A percentile compares a stretch with the other conserved stretches of the same genome.
Evolutionary conservation across 2,888 invertebrate species (phyloP).

Genomic region (Diplazon laetatorius): DNA sequence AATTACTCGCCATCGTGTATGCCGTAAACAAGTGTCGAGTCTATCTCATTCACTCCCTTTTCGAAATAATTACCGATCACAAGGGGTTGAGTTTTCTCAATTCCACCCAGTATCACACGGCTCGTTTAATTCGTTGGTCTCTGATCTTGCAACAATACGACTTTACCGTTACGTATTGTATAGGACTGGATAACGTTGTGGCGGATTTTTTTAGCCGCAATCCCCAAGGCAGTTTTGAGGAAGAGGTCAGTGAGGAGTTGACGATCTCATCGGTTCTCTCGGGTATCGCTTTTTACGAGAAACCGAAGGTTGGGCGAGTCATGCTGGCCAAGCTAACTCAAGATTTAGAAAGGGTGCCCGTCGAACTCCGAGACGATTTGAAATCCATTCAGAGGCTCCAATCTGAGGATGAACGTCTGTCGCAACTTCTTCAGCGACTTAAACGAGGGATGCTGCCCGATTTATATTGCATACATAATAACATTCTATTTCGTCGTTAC

Average conservation of each 20-base stretch:
- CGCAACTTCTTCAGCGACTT: too few species aligned
- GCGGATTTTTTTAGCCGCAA: not conserved
- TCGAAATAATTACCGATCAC: not conserved
- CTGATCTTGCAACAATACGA: not conserved
- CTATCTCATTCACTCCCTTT: too few species aligned
- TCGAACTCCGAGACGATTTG: too few species aligned
- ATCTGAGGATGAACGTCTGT: too few species aligned
- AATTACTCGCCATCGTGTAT: not conserved
- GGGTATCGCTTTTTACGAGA: too few species aligned
- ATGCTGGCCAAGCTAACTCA: too few species aligned
- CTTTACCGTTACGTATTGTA: not conserved
- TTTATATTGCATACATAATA: not conserved
- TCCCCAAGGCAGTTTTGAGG: not conserved
- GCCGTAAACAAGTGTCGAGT: not conserved
- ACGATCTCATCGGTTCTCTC: not conserved
- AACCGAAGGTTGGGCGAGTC: not conserved
- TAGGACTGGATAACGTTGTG: not conserved
- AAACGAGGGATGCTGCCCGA: not conserved
- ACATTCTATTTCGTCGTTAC: not conserved
- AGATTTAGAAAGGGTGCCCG: too few species aligned
- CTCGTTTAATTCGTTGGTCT: not conserved
- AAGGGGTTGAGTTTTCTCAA: not conserved
- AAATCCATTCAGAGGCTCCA: too few species aligned
- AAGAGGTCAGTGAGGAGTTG: not conserved
- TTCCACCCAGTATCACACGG: not conserved